Evolutionary conservation across 2,113 vertebrate genomes (phyloP).

Genomic region (Channa maculata): DNA sequence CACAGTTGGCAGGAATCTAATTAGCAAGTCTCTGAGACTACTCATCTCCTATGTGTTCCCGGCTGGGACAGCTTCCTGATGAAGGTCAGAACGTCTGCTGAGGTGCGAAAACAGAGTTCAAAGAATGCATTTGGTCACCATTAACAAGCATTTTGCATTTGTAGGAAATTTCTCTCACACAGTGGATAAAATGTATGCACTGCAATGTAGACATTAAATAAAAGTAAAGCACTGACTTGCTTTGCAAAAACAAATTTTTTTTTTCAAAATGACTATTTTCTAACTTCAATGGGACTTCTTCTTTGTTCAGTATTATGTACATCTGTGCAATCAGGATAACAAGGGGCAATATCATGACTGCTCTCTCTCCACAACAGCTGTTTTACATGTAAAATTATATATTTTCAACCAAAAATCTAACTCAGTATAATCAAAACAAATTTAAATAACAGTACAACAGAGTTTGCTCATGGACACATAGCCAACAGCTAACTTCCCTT

Average conservation of each 20-base stretch:
- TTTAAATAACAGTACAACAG: constrained; percentile 78
- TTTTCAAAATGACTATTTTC: constrained; percentile 55
- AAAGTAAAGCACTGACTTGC: constrained; percentile 70
- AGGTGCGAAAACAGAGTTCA: too few species aligned
- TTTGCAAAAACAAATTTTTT: constrained; percentile 76
- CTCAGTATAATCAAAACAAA: constrained; percentile 81
- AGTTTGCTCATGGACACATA: background rate
- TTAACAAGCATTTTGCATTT: too few species aligned
- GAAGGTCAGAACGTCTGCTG: too few species aligned
- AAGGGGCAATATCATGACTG: constrained; percentile 48
- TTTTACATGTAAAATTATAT: constrained; percentile 86
- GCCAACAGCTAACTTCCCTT: background rate
- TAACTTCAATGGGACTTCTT: constrained; percentile 55
- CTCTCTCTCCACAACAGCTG: constrained; percentile 80
- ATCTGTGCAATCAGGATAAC: constrained; percentile 94
- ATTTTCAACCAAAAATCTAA: constrained; percentile 46
- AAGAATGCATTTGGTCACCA: too few species aligned
- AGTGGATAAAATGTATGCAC: too few species aligned
- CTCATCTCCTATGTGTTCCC: too few species aligned
- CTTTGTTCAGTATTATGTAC: constrained; percentile 92
- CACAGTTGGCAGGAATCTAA: too few species aligned
- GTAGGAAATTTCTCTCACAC: too few species aligned
- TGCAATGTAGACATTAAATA: too few species aligned
- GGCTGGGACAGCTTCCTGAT: too few species aligned
- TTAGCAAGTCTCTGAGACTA: too few species aligned